phyloP scores from a whole-genome alignment of 30 jellyfish, hydroid and myxozoan genomes.

The Aurelia aurita complex sp. Pacific region DNA sequence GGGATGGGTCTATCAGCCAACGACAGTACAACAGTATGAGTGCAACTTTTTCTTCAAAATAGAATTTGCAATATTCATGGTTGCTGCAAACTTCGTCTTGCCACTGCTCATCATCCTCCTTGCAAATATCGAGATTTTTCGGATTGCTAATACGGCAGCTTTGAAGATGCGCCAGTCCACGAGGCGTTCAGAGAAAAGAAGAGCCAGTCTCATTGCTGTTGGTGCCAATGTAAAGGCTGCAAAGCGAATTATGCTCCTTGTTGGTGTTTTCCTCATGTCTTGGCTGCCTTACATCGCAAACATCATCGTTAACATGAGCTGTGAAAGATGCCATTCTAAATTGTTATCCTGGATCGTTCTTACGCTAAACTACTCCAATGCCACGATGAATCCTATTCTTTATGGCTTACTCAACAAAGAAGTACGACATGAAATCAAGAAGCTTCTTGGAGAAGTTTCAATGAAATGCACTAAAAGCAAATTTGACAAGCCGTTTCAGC shows the following conservation, averaged over 20 bases:
- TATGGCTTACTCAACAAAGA: constrained; percentile 83
- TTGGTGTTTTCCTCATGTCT: constrained; percentile 72
- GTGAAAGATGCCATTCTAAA: constrained; percentile 49
- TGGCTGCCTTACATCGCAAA: constrained; percentile 74
- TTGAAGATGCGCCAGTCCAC: constrained; percentile 54
- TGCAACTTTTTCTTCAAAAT: constrained; percentile 54
- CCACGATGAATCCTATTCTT: constrained; percentile 85
- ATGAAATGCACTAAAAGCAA: constrained; percentile 41
- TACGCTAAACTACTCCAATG: constrained; percentile 65
- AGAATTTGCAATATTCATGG: constrained; percentile 63
- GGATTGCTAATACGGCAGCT: constrained; percentile 78
- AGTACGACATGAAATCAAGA: constrained; percentile 63
- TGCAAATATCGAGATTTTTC: constrained; percentile 73
- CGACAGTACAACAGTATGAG: constrained; percentile 14
- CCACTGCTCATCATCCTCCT: constrained; percentile 65
- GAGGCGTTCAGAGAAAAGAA: constrained; percentile 35
- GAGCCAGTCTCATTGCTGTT: constrained; percentile 70
- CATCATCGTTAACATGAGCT: constrained; percentile 58
- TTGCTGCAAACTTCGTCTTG: constrained; percentile 62
- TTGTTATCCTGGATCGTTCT: constrained; percentile 69
- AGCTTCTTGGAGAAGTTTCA: constrained; percentile 25
- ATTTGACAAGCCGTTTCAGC: constrained; percentile 44
- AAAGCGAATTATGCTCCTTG: constrained; percentile 77
- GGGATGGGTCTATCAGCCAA: constrained; percentile 57
- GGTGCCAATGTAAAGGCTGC: constrained; percentile 90